These are phyloP conservation scores for Sebastolobus alascanus DNA, from an alignment of 2,797 vertebrate species.

Conservation along the genomic window DNA sequence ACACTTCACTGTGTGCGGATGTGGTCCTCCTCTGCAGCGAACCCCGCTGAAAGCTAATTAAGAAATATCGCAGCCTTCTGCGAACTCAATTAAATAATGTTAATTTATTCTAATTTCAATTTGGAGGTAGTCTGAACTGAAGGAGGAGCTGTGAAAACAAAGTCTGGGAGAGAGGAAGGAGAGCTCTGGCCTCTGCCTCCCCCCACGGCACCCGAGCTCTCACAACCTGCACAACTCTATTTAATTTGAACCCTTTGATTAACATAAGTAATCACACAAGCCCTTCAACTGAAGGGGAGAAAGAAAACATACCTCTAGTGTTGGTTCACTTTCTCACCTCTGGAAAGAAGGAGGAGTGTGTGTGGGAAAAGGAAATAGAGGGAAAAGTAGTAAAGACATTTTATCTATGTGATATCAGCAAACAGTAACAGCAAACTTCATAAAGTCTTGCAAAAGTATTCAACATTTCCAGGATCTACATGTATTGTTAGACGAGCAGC, in stretches of 20 bases:
- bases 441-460: background rate
- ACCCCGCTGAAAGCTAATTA: conserved; percentile 86
- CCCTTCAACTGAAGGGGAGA: conserved; percentile 64
- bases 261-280: conserved; percentile 75
- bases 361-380: conserved; percentile 15
- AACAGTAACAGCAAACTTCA: background rate
- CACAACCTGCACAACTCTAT: conserved; percentile 72
- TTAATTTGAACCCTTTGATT: conserved; percentile 84
- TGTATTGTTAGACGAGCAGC: background rate
- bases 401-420: background rate
- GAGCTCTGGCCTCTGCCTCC: conserved; percentile 76
- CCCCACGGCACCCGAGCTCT: conserved; percentile 71
- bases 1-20: conserved; percentile 56
- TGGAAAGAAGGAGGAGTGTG: conserved; percentile 2
- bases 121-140: conserved; percentile 78
- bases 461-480: background rate
- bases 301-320: conserved; percentile 62
- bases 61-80: conserved; percentile 85
- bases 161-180: conserved; percentile 72
- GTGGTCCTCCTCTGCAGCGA: conserved; percentile 70
- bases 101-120: conserved; percentile 89
- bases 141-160: conserved; percentile 76
- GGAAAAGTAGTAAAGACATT: conserved; percentile 3
- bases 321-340: conserved; percentile 55
- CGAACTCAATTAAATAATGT: conserved; percentile 90